Percentiles rank a stretch among this genome's conserved stretches.
Evolutionary conservation across 53 echinoderm and acorn worm species (phyloP).

Genomic region (Luidia sarsii): DNA sequence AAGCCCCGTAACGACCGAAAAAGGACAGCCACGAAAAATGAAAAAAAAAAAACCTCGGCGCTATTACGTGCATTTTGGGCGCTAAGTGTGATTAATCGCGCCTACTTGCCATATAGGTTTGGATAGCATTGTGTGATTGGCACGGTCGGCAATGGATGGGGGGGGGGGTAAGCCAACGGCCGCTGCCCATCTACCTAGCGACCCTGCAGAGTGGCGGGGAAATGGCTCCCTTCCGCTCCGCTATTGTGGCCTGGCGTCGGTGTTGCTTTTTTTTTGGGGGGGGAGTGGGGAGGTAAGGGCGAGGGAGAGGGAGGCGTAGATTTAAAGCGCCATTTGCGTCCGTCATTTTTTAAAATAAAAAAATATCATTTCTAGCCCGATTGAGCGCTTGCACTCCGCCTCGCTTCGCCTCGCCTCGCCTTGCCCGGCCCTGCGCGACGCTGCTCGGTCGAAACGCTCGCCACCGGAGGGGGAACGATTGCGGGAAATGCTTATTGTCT

Average conservation of each 20-base stretch:
- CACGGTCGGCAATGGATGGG: no score
- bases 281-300: no score
- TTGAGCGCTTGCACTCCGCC: not conserved
- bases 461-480: no score
- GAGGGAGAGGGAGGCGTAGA: no score
- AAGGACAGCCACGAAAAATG: no score
- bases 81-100: not conserved
- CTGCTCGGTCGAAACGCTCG: not conserved
- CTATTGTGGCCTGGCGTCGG: not conserved
- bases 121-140: constrained; percentile 7
- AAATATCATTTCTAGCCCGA: constrained; percentile 21
- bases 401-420: no score
- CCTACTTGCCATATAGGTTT: not conserved
- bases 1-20: no score
- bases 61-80: not conserved
- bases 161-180: no score
- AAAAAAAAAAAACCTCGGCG: no score
- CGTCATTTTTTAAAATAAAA: not conserved
- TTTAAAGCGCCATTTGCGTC: constrained; percentile 16
- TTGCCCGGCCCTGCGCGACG: not conserved
- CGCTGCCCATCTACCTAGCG: no score
- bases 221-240: constrained; percentile 24
- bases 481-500: not conserved
- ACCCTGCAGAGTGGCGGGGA: constrained; percentile 8
- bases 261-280: no score